Percentiles rank a stretch among this genome's conserved stretches.
phyloP scores from a whole-genome alignment of 2,113 vertebrate genomes.

The Heterochromis multidens region DNA sequence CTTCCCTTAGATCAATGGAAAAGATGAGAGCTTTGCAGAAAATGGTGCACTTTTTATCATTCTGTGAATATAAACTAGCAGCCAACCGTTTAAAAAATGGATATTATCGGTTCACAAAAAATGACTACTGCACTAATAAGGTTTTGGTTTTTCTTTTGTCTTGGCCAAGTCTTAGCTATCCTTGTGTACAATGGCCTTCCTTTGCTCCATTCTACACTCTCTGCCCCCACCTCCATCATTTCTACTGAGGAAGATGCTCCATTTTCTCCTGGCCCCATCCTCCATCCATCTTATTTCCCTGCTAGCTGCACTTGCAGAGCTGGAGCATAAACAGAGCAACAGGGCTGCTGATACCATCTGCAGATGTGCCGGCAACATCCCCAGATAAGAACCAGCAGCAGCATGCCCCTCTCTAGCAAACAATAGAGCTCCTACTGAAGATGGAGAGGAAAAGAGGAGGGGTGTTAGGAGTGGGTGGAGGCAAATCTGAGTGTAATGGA shows the following conservation, averaged over 20 bases:
- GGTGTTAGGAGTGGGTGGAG: slow-evolving; percentile 19
- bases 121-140: neutral
- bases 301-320: slow-evolving; percentile 26
- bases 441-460: slow-evolving; percentile 5
- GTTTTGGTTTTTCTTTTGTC: neutral
- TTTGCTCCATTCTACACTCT: neutral
- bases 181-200: neutral
- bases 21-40: neutral
- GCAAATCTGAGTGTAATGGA: slow-evolving; percentile 1
- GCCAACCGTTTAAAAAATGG: neutral
- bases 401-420: slow-evolving; percentile 34
- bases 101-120: too few species aligned
- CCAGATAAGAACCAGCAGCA: slow-evolving; percentile 52
- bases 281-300: slow-evolving; percentile 52
- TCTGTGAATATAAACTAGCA: neutral
- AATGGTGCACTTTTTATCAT: neutral
- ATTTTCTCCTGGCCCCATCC: slow-evolving; percentile 4
- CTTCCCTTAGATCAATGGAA: neutral
- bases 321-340: slow-evolving; percentile 50
- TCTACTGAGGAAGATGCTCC: slow-evolving; percentile 13
- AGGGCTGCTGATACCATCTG: slow-evolving; percentile 59
- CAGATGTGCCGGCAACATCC: slow-evolving; percentile 55
- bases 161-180: neutral
- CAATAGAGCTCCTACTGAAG: slow-evolving; percentile 50
- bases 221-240: slow-evolving; percentile 9